Evolutionary conservation across 2,113 vertebrate genomes (phyloP), one percentile per base, ranked within the genome.

Genomic region (Deroptyus accipitrinus): DNA sequence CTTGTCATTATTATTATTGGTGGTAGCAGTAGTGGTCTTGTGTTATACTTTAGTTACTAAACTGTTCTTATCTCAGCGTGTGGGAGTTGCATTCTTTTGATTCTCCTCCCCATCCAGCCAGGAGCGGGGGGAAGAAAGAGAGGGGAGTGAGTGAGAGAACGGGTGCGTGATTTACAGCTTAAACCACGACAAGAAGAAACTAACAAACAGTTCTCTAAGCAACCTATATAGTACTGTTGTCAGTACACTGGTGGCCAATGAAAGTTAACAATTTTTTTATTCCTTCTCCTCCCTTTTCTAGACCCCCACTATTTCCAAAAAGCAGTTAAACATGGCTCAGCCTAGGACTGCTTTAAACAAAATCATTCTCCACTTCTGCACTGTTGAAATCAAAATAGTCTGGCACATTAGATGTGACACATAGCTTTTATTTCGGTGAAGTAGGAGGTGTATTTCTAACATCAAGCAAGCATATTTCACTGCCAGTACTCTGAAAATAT

Each of bases 381-480:
- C 55, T 51, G 66, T 76, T 95, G 83, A 82, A 96, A 96, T 94
- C 89, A 94, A 92, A 92, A 72, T 18, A 87, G 94, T 92, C 95
- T 97, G 96, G 69, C 96, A 92, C 13, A 6, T 95, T 92, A 82
- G 54, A 88, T 91, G 66, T 91, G 93, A 94, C 39, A 85, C 66
- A 92, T 94, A 94, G 86, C 37, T 92, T 95, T 89, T 87, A 91
- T 79, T 94, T 89, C 91, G 91, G 86, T 79, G 77, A 94, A 94
- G 94, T 91, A 82, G 93, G 95, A 94, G 89, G 95, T 93, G 86
- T 95, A 63, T 91, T 89, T 86, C 91, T 75, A 94, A 88, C 93
- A 92, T 55, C 86, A 91, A 95, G 52, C 74, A 94, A 89, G 73
- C 51, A 39, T 77, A 82, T 92, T 91, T 87, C 81, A 82, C 67